Percentiles rank a stretch among this genome's conserved stretches.
phyloP scores from a whole-genome alignment of 2,113 vertebrate genomes.

The Origma solitaria region DNA sequence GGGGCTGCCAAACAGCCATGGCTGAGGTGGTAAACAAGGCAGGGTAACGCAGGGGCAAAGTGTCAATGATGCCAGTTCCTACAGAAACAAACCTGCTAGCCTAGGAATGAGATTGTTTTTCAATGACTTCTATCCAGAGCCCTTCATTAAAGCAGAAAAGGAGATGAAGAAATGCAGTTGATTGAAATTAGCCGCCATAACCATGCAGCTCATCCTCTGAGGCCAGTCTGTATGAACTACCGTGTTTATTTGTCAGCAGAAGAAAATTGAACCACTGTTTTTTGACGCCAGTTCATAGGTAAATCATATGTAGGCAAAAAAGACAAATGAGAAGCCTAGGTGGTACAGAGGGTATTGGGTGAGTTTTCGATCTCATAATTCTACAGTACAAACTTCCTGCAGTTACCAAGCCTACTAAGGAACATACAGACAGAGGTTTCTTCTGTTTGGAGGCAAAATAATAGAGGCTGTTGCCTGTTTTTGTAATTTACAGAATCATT shows the following conservation, averaged over 20 bases:
- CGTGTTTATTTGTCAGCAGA: background rate
- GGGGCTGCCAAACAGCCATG: background rate
- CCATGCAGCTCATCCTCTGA: background rate
- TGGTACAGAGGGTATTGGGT: background rate
- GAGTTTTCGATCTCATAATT: background rate
- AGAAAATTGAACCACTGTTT: background rate
- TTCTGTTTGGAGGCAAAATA: conserved; percentile 8
- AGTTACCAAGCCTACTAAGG: background rate
- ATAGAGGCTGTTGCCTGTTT: background rate
- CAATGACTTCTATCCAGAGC: background rate
- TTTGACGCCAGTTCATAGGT: background rate
- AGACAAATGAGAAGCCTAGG: background rate
- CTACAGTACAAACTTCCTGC: background rate
- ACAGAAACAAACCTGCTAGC: background rate
- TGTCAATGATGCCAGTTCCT: background rate
- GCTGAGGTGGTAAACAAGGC: background rate
- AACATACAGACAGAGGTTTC: background rate
- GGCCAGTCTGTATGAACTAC: background rate
- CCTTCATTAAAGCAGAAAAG: background rate
- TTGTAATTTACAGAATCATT: background rate
- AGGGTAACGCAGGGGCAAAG: background rate
- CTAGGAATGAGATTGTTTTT: background rate
- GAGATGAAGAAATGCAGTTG: background rate
- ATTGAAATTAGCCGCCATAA: background rate
- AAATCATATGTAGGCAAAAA: background rate